phyloP scores from a whole-genome alignment of 2,113 vertebrate species.

The Lipophrys pholis region DNA sequence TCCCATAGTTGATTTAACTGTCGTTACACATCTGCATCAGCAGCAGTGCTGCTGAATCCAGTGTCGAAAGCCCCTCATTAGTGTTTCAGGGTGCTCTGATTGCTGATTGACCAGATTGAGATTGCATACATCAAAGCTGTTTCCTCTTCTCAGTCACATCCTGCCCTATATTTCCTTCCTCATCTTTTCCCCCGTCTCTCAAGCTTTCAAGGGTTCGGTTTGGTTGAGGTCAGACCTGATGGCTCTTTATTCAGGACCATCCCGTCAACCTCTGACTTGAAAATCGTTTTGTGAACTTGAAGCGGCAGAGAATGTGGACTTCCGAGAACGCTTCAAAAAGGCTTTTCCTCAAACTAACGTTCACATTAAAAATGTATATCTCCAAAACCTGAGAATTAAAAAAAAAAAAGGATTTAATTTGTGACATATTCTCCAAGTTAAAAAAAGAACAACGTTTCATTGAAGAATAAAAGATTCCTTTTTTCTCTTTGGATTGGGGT shows the following conservation, averaged over 20 bases:
- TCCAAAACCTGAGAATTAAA: neutral
- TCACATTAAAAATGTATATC: neutral
- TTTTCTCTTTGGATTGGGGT: neutral
- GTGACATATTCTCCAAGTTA: conserved; percentile 4
- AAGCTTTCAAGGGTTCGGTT: conserved; percentile 45
- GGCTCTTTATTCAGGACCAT: conserved; percentile 29
- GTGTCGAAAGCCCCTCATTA: conserved; percentile 68
- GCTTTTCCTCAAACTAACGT: conserved; percentile 9
- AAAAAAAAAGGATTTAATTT: conserved; percentile 4
- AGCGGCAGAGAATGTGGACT: no score
- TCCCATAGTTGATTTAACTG: conserved; percentile 58
- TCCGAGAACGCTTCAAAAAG: conserved; percentile 6
- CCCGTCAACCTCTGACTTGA: conserved; percentile 6
- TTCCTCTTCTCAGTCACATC: conserved; percentile 62
- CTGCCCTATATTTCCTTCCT: conserved; percentile 39
- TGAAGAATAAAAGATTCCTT: conserved; percentile 4
- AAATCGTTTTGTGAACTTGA: conserved; percentile 22
- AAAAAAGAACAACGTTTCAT: neutral
- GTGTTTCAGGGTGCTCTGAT: conserved; percentile 66
- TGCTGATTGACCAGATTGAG: conserved; percentile 74
- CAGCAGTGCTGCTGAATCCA: conserved; percentile 48
- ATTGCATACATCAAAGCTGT: conserved; percentile 65
- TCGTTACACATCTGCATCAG: conserved; percentile 68
- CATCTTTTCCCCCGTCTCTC: conserved; percentile 34
- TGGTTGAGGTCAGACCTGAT: conserved; percentile 33